Evolutionary conservation across 92 coral and sea anemone species (phyloP), one percentile per base, ranked within the genome.

Genomic region (Epizoanthus rinbou): DNA sequence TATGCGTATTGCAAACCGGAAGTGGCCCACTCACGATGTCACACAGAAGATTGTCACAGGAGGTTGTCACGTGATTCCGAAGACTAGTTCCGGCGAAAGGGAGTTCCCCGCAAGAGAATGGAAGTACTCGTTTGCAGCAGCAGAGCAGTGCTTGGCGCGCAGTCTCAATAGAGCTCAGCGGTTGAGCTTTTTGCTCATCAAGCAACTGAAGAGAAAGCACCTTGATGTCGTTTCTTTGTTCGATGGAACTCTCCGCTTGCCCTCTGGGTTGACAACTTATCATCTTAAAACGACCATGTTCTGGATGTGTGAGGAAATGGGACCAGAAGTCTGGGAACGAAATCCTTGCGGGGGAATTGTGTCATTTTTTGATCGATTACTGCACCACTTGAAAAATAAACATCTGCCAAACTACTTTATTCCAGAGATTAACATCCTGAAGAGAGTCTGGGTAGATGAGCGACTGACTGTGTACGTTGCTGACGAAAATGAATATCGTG

Each of bases 31-130:
- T 75, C 69, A 31, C 11, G 85, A 57, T 35, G 85, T 85, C 50
- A 50, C 74, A 6, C 70, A 85, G 79, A 84, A 69, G 73, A 66
- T 85, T 53, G 80, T 74, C 17, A 69, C 69, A 25, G 33, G 69
- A 75, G 88, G 88, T 62, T 75, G 71, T 82, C 88, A 85, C 71
- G 88, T 85, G 67, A 85, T 85, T 64, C 88, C 88, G 21, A 85
- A 85, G 73, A 18, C 22, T 43, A 71, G 75, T 71, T 78, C 88
- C 47, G 80, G 88, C 73, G 71, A 85, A 64, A 54, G 59, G 57
- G 80, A 78, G 60, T 70, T 73, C 39, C 80, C 88, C 57, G 62
- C 62, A 37, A 76, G 74, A 73, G 78, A 85, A 57, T 85, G 88
- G 88, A 85, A 79, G 74, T 85, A 78, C 84, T 75, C 88, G 15